Evolutionary conservation across 2,888 invertebrate species (phyloP).

Genomic region (Ephialtes manifestator): DNA sequence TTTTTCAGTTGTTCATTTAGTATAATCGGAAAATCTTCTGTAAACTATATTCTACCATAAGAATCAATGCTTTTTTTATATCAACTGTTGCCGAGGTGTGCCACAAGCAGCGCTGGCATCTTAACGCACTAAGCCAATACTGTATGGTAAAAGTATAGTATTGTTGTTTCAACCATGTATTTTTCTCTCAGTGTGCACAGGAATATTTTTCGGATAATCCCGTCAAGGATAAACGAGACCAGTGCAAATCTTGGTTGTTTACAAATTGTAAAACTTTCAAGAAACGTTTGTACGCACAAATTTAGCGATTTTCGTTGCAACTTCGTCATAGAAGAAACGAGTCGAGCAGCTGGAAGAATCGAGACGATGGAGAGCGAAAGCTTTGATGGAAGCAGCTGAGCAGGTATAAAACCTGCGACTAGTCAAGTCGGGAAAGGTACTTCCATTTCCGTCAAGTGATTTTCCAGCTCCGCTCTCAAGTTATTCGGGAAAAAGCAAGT

Average conservation of each 20-base stretch:
- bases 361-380: background rate
- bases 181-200: too few relatives aligned
- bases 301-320: slow-evolving; percentile 5
- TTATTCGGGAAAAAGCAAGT: background rate
- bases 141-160: too few relatives aligned
- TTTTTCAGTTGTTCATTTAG: too few relatives aligned
- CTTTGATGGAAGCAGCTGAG: slow-evolving; percentile 42
- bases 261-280: too few relatives aligned
- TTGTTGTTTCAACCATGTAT: too few relatives aligned
- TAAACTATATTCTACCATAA: too few relatives aligned
- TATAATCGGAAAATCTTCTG: too few relatives aligned
- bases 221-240: slow-evolving; percentile 3
- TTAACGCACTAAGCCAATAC: too few relatives aligned
- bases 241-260: background rate
- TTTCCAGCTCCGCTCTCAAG: slow-evolving; percentile 15
- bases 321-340: background rate
- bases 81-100: too few relatives aligned
- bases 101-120: too few relatives aligned
- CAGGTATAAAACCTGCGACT: slow-evolving; percentile 41
- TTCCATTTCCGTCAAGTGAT: slow-evolving; percentile 27
- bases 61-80: too few relatives aligned
- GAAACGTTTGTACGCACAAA: background rate
- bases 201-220: slow-evolving; percentile 32
- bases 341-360: slow-evolving; percentile 19
- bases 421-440: slow-evolving; percentile 32